Base-by-base conservation (phyloP, 2,113 vertebrate species). In the Loxodonta africana region DNA sequence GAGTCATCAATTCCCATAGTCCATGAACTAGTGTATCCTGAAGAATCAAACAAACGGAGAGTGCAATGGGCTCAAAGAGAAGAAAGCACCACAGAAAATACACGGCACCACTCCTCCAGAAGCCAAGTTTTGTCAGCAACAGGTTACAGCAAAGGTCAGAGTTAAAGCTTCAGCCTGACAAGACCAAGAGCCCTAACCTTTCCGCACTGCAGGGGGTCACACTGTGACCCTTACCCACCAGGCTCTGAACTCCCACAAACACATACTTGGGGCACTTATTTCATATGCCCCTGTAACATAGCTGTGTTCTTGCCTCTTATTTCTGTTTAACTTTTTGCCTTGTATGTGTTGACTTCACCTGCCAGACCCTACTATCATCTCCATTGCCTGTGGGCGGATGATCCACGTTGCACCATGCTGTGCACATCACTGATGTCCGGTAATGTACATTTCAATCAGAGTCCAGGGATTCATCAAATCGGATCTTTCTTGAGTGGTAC, bases 1-100 rank as follows among this genome's bases (percentile, higher is more conserved):
- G 99, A 98, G 92, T 99, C 99, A 0, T 99, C 99, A 0, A 96
- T 99, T 88, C 98, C 98, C 92, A 99, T 90, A 0, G 99, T 99
- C 99, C 99, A 99, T 0, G 99, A 99, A 81, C 99, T 96, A 0
- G 99, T 91, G n/a, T 99, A 99, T 48, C 99, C 99, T 99, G 96
- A 41, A 96, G 83, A 48, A 87, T 57, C 20, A 94, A 67, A 91
- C 76, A 30, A 30, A 25, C 94, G 83, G 81, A 92, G n/a, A 78
- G 62, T 14, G 10, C 7, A 10, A 46, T 0, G 5, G 5, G 11
- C 26, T 95, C 23, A 91, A 63, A 67, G 37, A 76, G 21, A 23
- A 86, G 53, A 57, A 62, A 74, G 21, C 15, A 23, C 20, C 28
- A 6, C 69, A n/a, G 18, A 89, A 41, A 88, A 65, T 1, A 11